Conservation (phyloP, 2,888 invertebrate species). For the Nephrotoma appendiculata region DNA sequence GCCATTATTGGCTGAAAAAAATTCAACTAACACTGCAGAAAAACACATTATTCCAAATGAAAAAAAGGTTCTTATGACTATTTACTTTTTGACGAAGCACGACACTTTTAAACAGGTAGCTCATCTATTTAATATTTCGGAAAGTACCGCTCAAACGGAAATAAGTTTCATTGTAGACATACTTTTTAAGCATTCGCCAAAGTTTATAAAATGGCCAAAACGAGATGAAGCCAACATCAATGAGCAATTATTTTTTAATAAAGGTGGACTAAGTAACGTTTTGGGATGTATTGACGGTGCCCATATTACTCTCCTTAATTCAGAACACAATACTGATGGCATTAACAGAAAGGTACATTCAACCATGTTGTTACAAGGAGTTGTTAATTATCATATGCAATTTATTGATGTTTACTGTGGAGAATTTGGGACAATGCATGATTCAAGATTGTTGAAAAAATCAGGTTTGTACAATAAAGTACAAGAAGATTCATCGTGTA, state of each 20-base stretch:
- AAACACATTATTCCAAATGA: background rate
- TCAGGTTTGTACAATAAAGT: constrained; percentile 12
- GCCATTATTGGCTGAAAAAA: background rate
- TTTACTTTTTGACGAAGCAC: background rate
- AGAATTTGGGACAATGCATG: background rate
- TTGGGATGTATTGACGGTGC: background rate
- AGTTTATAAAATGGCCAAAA: background rate
- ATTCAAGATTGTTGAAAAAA: constrained; percentile 8
- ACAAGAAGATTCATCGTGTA: background rate
- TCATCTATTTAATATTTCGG: background rate
- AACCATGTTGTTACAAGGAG: constrained; percentile 17
- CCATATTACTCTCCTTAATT: background rate
- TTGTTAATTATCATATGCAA: constrained; percentile 16
- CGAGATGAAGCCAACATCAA: background rate
- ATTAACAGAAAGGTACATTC: constrained; percentile 13
- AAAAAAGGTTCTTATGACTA: background rate
- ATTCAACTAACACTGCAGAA: background rate
- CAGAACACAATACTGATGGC: background rate
- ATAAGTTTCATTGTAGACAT: background rate
- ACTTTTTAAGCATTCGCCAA: background rate
- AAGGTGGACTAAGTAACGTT: background rate
- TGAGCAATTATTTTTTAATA: background rate
- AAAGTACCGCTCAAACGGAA: background rate
- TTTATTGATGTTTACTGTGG: constrained; percentile 16
- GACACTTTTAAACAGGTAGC: background rate